Evolutionary conservation across 2,888 invertebrate species (phyloP), one percentile per base, ranked within the genome.

Genomic region (Cosmia pyralina): DNA sequence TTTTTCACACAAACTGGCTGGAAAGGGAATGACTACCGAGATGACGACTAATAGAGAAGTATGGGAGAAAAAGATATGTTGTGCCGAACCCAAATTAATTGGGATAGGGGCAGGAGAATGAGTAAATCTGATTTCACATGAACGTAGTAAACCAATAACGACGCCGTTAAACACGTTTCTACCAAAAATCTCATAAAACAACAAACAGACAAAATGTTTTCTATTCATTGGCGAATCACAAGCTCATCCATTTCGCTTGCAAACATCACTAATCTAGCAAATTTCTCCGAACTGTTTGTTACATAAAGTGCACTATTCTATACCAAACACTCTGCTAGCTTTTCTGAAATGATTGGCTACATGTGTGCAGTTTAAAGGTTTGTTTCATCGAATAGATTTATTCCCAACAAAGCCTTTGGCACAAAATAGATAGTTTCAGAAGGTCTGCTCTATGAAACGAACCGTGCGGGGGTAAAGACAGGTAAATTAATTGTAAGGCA

Each of bases 301-400:
- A 22, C 48, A 68, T 19, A 72, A 72, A 77, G n/a, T 60, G 38
- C 17, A 63, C 52, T 52, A 59, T 13, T 8, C 38, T 38, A 6
- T 38, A 22, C 4, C 57, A 44, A 55, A 60, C 63, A 65, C 28
- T 71, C 15, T 64, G 53, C 53, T 57, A 22, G 53, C 44, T 73
- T 34, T 76, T 28, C 52, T 69, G 72, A 65, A 82, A 86, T 81
- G 82, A 88, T 81, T 83, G 84, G 82, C 73, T 81, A 77, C 79
- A 82, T 77, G 67, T 81, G 75, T 79, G 72, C 81, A 79, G 83
- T 85, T 85, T 70, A 74, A 85, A 82, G 82, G 68, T 79, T 67
- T 75, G 72, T 80, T 72, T 19, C 67, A 64, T 44, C 68, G 82
- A 90, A 90, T 84, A 89, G 88, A 91, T 91, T 90, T 90, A 90